Base-by-base conservation (phyloP, 1,140 invertebrate species). In the Apis dorsata region DNA sequence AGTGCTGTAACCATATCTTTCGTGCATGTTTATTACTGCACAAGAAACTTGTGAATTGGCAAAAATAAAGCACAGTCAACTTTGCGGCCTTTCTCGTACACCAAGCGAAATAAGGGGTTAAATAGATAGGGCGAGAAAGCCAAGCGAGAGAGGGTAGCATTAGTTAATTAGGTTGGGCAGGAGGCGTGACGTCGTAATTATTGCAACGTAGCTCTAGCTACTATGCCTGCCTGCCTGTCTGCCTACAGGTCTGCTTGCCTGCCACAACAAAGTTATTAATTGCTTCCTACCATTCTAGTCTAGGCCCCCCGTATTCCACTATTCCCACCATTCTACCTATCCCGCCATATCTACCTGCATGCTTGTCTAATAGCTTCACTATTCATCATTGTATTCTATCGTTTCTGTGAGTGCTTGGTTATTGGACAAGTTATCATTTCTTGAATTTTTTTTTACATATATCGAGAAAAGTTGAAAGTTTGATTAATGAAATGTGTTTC, bases 241-340 rank as follows among this genome's bases (percentile, higher is more conserved):
- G 69, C 81, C 77, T 86, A 80, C 87, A 74, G 86, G 85, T 86
- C 86, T 87, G 84, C 88, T 73, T 75, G 85, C 84, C 86, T 90
- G 88, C 91, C 90, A 93, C 89, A 91, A 91, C 91, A 92, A 93
- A 93, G 92, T 93, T 93, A 93, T 93, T 92, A 92, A 93, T 93
- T 93, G 92, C 92, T 93, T 93, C 92, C 92, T 92, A 92, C 91
- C 85, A 92, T 91, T 93, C 88, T 81, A 86, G 81, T 73, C 79
- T 83, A 70, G 72, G 82, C 79, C 81, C 79, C 83, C 78, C 83
- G 73, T 28, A 71, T 57, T 44, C 24, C 24, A 24, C 24, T 24
- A 24, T 24, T 24, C 24, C 24, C 80, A 60, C 60, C 34, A n/a
- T 34, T 49, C 24, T 24, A n/a, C 21, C 24, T n/a, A 9, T 49